Base-by-base conservation (phyloP, 1,140 invertebrate species). In the Anastatus disparis region DNA sequence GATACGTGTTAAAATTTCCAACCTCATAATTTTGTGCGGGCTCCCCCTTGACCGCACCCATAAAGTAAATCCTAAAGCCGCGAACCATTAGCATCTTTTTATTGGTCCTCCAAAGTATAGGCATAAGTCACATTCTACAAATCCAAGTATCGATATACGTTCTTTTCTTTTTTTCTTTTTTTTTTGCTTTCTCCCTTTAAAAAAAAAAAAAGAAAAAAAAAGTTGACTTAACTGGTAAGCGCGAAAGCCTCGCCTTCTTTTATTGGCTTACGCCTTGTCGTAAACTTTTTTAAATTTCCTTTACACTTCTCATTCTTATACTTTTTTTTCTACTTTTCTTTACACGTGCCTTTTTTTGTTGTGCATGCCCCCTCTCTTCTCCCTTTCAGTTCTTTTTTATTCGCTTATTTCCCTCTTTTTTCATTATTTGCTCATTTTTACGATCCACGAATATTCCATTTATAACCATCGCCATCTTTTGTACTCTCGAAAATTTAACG, bases 221-320 rank as follows among this genome's bases (percentile, higher is more conserved):
- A n/a, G n/a, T n/a, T n/a, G n/a, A n/a, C n/a, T n/a, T n/a, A n/a
- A n/a, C n/a, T n/a, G n/a, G n/a, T 15, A 2, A 2, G 46, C 6
- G 6, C 27, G 50, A 53, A 7, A 53, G 13, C 24, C 12, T 4
- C 55, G 29, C 35, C 12, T 10, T 31, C n/a, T 58, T 40, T 58
- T 58, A 40, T 58, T 55, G 26, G 52, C 27, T 55, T 26, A 55
- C 26, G 52, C 48, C 48, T 55, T 8, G 26, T 55, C 52, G 26
- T 55, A 55, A 55, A 55, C 52, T 55, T 55, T 55, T n/a, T 55
- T 55, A 29, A 55, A 55, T 55, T 55, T 55, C 27, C 27, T 55
- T 17, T 12, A 2, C 52, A 15, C 48, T 20, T 24, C 48, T 15
- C 48, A 2, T 20, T 26, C 24, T n/a, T n/a, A 20, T 26, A 20